Evolutionary conservation across 37 sponge, comb jelly and placozoan genomes (phyloP).

Genomic region (Tethya wilhelma): DNA sequence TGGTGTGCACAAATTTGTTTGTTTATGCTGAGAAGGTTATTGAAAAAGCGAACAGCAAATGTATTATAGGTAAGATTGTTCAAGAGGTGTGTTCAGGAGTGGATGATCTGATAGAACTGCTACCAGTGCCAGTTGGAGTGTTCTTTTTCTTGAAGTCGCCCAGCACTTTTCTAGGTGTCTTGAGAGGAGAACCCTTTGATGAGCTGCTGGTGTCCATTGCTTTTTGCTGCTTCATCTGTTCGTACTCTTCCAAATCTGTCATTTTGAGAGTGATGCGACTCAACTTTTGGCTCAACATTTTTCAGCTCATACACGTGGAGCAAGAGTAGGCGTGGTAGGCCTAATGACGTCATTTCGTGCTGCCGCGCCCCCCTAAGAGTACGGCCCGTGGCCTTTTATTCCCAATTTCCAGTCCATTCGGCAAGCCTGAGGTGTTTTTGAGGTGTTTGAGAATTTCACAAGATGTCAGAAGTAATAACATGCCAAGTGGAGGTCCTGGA

Average conservation of each 20-base stretch:
- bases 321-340: neutral
- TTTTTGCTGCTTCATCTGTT: slow-evolving; percentile 44
- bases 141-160: neutral
- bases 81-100: slow-evolving; percentile 24
- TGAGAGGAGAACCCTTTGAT: neutral
- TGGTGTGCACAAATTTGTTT: neutral
- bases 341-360: neutral
- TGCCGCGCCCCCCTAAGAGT: too few relatives aligned
- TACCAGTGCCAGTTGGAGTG: too few relatives aligned
- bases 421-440: neutral
- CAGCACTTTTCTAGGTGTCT: slow-evolving; percentile 7
- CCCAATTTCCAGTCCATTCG: too few relatives aligned
- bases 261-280: slow-evolving; percentile 66
- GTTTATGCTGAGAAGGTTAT: neutral
- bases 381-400: too few relatives aligned
- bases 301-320: too few relatives aligned
- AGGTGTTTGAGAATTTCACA: neutral
- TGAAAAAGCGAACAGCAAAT: neutral
- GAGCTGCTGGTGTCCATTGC: neutral
- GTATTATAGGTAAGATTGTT: neutral
- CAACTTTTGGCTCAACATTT: slow-evolving; percentile 72
- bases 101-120: slow-evolving; percentile 26
- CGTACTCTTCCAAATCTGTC: slow-evolving; percentile 75
- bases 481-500: slow-evolving; percentile 77
- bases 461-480: slow-evolving; percentile 61